Evolutionary conservation across 2,113 vertebrate species (phyloP).

Genomic region (Microtus richardsoni): DNA sequence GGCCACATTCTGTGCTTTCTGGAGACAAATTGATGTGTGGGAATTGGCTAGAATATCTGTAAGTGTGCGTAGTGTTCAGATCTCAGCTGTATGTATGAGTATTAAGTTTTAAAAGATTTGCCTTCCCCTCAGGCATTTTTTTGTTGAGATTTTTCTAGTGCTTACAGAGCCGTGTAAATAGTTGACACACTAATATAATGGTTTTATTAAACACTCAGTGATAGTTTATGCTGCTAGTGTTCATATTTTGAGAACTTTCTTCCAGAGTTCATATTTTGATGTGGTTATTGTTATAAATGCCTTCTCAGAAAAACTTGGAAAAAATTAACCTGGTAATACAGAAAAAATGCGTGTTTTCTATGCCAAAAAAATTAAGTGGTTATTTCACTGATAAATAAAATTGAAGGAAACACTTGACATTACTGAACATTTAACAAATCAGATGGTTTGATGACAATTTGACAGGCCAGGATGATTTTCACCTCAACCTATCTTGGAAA

Average conservation of each 20-base stretch:
- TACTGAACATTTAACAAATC: neutral
- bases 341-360: neutral
- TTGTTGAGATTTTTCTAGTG: neutral
- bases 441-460: conserved; percentile 8
- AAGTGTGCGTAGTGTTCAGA: neutral
- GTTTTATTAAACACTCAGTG: conserved; percentile 21
- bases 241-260: conserved; percentile 5
- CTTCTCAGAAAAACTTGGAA: conserved; percentile 24
- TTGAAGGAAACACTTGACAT: conserved; percentile 39
- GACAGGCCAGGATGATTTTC: neutral
- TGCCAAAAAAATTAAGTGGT: conserved; percentile 44
- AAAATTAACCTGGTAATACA: neutral
- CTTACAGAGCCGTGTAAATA: conserved; percentile 16
- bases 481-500: neutral
- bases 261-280: conserved; percentile 46
- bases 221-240: neutral
- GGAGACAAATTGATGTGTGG: neutral
- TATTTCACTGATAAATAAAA: conserved; percentile 38
- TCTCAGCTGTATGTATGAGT: neutral
- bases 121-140: conserved; percentile 20
- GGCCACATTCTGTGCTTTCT: neutral
- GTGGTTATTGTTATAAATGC: conserved; percentile 44
- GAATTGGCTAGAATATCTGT: neutral
- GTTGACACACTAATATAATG: neutral
- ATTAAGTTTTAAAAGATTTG: conserved; percentile 27